phyloP scores from a whole-genome alignment of 2,888 invertebrate species.

The Odontocerum albicorne region DNA sequence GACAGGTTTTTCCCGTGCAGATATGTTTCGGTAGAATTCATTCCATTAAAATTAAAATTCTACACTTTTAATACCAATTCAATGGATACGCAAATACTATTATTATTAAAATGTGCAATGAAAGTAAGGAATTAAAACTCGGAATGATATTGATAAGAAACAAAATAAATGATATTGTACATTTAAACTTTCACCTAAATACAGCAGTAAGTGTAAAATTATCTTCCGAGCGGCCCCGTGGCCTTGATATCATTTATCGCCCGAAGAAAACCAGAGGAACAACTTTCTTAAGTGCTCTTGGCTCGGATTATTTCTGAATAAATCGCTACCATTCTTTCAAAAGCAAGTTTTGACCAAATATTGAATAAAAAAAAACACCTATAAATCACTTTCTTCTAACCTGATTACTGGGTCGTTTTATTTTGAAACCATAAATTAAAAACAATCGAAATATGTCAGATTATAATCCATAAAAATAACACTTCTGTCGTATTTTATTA shows the following conservation, averaged over 20 bases:
- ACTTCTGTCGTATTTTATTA: too few species aligned
- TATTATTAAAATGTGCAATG: too few species aligned
- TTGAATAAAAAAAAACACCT: slow-evolving; percentile 4
- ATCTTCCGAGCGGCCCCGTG: slow-evolving; percentile 17
- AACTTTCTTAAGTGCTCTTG: slow-evolving; percentile 32
- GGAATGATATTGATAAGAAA: background rate
- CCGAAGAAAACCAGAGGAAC: slow-evolving; percentile 31
- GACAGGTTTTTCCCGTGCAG: too few species aligned
- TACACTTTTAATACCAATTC: too few species aligned
- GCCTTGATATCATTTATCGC: slow-evolving; percentile 35
- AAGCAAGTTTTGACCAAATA: slow-evolving; percentile 4
- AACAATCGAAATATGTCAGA: background rate
- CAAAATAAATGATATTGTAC: too few species aligned
- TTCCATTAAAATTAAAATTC: too few species aligned
- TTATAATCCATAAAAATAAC: too few species aligned
- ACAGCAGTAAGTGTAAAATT: slow-evolving; percentile 12
- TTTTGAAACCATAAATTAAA: background rate
- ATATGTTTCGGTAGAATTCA: too few species aligned
- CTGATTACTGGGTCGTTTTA: background rate
- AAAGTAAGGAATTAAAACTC: too few species aligned
- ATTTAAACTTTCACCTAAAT: slow-evolving; percentile 24
- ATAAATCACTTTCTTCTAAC: slow-evolving; percentile 22
- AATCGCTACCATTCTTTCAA: background rate
- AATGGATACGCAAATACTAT: too few species aligned
- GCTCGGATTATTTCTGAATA: slow-evolving; percentile 1